Conservation (phyloP, 2,113 vertebrate species). For the Recurvirostra avosetta region DNA sequence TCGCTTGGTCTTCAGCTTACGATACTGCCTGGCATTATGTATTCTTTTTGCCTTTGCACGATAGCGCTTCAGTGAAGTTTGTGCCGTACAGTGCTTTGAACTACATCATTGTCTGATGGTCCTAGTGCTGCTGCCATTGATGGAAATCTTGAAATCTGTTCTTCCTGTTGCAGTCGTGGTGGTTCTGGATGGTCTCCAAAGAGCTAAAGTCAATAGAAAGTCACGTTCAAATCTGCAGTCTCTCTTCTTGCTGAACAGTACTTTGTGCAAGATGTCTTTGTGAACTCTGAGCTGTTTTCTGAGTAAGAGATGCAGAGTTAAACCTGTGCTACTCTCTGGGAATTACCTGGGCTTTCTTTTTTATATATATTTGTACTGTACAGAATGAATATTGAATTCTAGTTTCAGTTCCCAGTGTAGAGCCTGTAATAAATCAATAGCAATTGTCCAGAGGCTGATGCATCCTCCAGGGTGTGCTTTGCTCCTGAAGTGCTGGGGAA, state of each 20-base stretch:
- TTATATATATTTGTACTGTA: background rate
- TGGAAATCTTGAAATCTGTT: background rate
- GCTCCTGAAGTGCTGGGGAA: background rate
- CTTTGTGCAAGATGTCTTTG: background rate
- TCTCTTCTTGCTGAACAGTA: background rate
- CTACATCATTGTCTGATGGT: background rate
- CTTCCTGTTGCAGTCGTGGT: accelerated
- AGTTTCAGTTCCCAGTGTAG: background rate
- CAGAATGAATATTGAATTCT: background rate
- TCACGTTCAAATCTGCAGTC: background rate
- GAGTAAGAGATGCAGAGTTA: background rate
- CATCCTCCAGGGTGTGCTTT: background rate
- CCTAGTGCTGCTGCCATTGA: background rate
- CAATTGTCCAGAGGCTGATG: background rate
- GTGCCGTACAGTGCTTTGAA: background rate
- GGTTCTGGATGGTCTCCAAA: background rate
- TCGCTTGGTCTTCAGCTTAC: accelerated
- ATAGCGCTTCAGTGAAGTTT: background rate
- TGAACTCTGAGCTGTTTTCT: background rate
- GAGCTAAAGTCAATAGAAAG: background rate
- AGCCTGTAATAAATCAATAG: background rate
- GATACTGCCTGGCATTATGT: background rate
- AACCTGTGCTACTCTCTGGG: background rate
- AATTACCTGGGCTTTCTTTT: background rate
- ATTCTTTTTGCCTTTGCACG: background rate